Evolutionary conservation across 30 jellyfish, hydroid and myxozoan genomes (phyloP), one percentile per base, ranked within the genome.

Genomic region (Phacellophora camtschatica): DNA sequence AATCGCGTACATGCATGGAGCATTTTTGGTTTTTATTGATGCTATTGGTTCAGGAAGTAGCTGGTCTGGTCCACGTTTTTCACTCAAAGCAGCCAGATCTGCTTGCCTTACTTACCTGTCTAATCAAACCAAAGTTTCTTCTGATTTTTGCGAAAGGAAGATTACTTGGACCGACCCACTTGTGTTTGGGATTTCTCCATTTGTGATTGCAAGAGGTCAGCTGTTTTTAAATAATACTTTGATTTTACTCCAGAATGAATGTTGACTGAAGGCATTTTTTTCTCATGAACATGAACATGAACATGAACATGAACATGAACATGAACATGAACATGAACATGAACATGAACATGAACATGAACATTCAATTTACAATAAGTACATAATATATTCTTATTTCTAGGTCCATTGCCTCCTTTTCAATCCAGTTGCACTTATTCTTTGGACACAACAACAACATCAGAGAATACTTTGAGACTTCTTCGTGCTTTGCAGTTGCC

Each of bases 31-130:
- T 4, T 85, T 92, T 57, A 63, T 92, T 59, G 98, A 92, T 59
- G 83, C 98, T n/a, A 71, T 86, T 67, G 98, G 98, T 35, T 63
- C 94, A 13, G 95, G 97, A 9, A 77, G 69, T 35, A 68, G 83
- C 34, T 78, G 82, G 90, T 39, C 42, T 5, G 74, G 82, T 39
- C 82, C 67, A 19, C 45, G 34, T 27, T 41, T 30, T 46, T 78
- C 90, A 2, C 64, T 78, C 35, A 43, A 78, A 19, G 39, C 27
- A 19, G 83, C 90, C 12, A 46, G 90, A 15, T 16, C 16, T 3
- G 82, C 74, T 7, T 78, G 90, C 32, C 71, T 78, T 13, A n/a
- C 73, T 1, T 61, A 61, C 33, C 74, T 78, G 56, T 33, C 27
- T 18, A n/a, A 16, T 31, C 90, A 78, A n/a, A 51, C 81, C 4